Conservation (phyloP, 1,140 invertebrate genomes). For the Sinonovacula constricta region DNA sequence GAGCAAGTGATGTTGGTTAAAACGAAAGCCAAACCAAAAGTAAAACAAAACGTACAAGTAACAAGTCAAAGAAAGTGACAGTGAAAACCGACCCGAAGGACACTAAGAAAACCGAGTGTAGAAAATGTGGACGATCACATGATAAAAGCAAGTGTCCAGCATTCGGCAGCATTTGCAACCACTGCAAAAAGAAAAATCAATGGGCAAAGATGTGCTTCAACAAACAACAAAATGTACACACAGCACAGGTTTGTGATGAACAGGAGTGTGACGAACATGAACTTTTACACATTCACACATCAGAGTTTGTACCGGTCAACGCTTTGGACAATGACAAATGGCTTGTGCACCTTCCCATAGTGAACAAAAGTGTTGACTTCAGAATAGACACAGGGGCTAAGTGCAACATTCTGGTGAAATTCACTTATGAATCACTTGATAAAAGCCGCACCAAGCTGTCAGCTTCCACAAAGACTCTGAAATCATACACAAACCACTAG, state of each 20-base stretch:
- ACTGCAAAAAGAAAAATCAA: conserved; percentile 43
- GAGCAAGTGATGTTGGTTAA: too few relatives aligned
- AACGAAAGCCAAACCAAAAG: not conserved
- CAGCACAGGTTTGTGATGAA: not conserved
- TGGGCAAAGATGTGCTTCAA: conserved; percentile 40
- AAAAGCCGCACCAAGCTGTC: not conserved
- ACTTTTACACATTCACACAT: conserved; percentile 6
- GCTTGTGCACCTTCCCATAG: conserved; percentile 4
- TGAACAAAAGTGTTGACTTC: conserved; percentile 17
- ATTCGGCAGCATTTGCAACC: conserved; percentile 32
- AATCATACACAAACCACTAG: conserved; percentile 7
- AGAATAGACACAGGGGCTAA: too few relatives aligned
- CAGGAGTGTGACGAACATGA: too few relatives aligned
- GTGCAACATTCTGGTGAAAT: conserved; percentile 31
- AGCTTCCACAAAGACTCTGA: not conserved
- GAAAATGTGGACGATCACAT: conserved; percentile 11
- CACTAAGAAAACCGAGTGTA: not conserved
- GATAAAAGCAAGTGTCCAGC: conserved; percentile 28
- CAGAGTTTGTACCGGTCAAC: not conserved
- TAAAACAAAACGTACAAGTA: not conserved
- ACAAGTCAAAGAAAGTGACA: too few relatives aligned
- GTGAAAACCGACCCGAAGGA: too few relatives aligned
- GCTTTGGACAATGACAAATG: conserved; percentile 2
- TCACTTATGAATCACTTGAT: not conserved
- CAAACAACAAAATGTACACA: not conserved